phyloP scores from a whole-genome alignment of 2,113 vertebrate species.

The Chaenocephalus aceratus region DNA sequence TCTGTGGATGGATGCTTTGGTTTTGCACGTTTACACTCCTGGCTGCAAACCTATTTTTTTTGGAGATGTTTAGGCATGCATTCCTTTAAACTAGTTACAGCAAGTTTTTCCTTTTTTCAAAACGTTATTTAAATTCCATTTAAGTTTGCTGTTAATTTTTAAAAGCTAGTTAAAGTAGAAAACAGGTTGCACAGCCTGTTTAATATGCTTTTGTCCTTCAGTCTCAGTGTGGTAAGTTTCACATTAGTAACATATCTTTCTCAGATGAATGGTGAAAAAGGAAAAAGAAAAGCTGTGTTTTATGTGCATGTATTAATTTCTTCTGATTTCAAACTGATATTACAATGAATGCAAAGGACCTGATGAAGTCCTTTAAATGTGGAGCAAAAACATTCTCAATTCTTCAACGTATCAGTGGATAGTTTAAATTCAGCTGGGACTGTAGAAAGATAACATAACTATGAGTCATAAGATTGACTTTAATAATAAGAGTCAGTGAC shows the following conservation, averaged over 20 bases:
- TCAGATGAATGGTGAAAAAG: not conserved
- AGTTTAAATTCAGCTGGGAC: not conserved
- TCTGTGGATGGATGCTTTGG: not conserved
- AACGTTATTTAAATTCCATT: not conserved
- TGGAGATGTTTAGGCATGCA: not conserved
- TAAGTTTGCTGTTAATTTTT: not conserved
- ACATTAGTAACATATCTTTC: not conserved
- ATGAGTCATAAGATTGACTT: not conserved
- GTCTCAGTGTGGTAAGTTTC: not conserved
- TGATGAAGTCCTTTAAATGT: not conserved
- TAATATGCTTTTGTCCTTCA: not conserved
- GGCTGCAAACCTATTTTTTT: not conserved
- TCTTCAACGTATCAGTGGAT: not conserved
- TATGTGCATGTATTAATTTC: not conserved
- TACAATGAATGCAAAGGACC: not conserved
- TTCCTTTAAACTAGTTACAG: not conserved
- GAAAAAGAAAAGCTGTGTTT: not conserved
- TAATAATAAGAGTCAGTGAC: not conserved
- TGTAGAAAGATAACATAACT: not conserved
- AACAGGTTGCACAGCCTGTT: not conserved
- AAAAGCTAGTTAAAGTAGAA: too few species aligned
- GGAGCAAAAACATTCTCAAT: not conserved
- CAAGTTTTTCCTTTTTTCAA: too few species aligned
- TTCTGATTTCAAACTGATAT: not conserved
- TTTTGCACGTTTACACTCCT: fast-evolving